Evolutionary conservation across 2,888 invertebrate species (phyloP).

Genomic region (Odontomyia ornata): DNA sequence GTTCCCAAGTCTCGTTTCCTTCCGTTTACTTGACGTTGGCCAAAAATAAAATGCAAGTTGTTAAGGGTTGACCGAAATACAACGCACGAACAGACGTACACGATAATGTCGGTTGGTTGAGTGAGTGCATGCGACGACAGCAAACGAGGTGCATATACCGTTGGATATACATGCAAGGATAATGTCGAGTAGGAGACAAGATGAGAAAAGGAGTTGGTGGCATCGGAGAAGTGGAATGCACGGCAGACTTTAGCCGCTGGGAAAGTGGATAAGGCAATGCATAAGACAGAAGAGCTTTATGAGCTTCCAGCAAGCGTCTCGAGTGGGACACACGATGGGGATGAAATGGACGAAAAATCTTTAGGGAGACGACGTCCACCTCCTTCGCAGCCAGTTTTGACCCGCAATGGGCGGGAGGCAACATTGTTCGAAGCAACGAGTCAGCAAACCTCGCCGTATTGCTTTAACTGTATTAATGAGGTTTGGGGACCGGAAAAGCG

Average conservation of each 20-base stretch:
- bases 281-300: conserved; percentile 44
- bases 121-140: neutral
- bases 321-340: conserved; percentile 39
- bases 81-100: conserved; percentile 23
- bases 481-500: conserved; percentile 29
- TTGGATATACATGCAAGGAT: conserved; percentile 7
- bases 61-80: conserved; percentile 34
- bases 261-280: conserved; percentile 43
- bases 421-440: no score
- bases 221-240: neutral
- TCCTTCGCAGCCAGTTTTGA: neutral
- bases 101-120: neutral
- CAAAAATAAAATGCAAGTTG: conserved; percentile 29
- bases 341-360: conserved; percentile 48
- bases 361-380: conserved; percentile 39
- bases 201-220: neutral
- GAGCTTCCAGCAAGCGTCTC: conserved; percentile 30
- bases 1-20: neutral
- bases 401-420: neutral
- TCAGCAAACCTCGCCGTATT: conserved; percentile 11
- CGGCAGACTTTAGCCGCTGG: conserved; percentile 17
- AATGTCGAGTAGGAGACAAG: neutral
- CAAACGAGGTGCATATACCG: neutral
- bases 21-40: neutral
- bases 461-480: conserved; percentile 31